Evolutionary conservation across 2,888 invertebrate species (phyloP).

Genomic region (Tinea semifulvella): DNA sequence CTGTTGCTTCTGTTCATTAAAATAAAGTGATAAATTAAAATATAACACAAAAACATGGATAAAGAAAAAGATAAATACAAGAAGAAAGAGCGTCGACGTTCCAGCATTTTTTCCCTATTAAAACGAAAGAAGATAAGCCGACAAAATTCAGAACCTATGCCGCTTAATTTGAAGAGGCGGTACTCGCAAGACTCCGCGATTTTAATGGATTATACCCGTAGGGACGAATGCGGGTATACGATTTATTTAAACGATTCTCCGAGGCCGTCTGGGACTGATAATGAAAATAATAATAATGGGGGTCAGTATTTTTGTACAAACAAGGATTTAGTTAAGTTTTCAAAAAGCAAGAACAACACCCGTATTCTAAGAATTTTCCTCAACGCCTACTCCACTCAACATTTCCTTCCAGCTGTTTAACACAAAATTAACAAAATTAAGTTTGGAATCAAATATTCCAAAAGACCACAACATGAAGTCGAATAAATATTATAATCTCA

Average conservation of each 20-base stretch:
- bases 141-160: conserved; percentile 41
- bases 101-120: conserved; percentile 46
- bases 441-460: too few species aligned
- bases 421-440: too few species aligned
- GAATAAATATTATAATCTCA: too few species aligned
- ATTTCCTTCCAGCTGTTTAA: too few species aligned
- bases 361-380: too few species aligned
- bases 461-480: too few species aligned
- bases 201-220: conserved; percentile 32
- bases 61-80: conserved; percentile 29
- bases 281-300: neutral
- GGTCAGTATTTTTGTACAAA: too few species aligned
- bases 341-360: too few species aligned
- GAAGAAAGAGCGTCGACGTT: conserved; percentile 32
- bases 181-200: conserved; percentile 49
- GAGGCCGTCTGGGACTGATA: neutral
- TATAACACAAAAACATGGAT: neutral
- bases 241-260: conserved; percentile 4
- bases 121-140: conserved; percentile 44
- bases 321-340: too few species aligned
- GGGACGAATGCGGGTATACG: conserved; percentile 24
- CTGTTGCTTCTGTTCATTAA: too few species aligned
- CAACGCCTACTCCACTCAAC: too few species aligned
- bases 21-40: too few species aligned
- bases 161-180: conserved; percentile 31